Evolutionary conservation across 2,113 vertebrate species (phyloP).

Genomic region (Cyanoliseus patagonus): DNA sequence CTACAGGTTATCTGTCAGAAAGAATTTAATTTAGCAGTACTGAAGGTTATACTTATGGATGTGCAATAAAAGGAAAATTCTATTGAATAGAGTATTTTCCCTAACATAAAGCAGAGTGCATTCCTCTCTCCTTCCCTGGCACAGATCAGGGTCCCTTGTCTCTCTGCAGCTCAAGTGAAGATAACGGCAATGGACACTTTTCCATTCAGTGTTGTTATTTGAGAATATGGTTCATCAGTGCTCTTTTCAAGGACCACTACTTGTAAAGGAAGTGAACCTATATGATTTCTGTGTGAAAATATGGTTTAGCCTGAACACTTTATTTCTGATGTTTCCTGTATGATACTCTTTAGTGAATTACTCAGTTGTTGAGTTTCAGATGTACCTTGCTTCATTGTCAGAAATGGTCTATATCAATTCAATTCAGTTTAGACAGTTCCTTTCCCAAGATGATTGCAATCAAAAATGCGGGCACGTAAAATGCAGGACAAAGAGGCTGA

Average conservation of each 20-base stretch:
- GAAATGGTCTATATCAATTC: background rate
- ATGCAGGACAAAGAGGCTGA: background rate
- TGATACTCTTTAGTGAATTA: background rate
- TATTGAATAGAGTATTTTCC: background rate
- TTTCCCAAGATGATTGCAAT: background rate
- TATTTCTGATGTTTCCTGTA: slow-evolving; percentile 2
- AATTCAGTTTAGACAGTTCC: background rate
- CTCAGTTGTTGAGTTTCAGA: background rate
- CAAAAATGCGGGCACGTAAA: background rate
- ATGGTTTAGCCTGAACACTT: background rate
- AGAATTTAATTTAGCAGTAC: background rate
- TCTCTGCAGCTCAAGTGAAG: background rate
- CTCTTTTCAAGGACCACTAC: background rate
- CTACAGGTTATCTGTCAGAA: background rate
- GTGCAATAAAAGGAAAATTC: background rate
- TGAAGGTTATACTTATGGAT: background rate
- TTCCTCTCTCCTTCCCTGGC: background rate
- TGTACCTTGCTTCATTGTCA: background rate
- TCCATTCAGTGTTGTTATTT: background rate
- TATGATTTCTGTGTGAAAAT: background rate
- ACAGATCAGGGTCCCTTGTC: background rate
- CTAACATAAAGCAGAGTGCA: background rate
- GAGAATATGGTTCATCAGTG: background rate
- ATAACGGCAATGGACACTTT: background rate
- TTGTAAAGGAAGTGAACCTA: background rate